Percentiles rank a stretch among this genome's conserved stretches.
Evolutionary conservation across 1,140 invertebrate species (phyloP).

Genomic region (Leucophenga varia): DNA sequence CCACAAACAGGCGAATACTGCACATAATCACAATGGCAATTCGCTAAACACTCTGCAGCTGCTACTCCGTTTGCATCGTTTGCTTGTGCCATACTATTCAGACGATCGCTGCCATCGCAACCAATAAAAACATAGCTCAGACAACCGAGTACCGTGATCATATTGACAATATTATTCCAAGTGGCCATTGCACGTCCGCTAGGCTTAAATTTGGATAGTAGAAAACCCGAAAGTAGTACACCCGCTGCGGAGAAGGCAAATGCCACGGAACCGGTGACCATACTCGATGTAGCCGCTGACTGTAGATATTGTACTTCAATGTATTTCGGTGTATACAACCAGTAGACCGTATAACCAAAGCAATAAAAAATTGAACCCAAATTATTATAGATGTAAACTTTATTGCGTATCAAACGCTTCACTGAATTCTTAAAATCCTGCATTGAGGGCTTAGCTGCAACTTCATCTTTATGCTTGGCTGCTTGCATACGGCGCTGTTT

Average conservation of each 20-base stretch:
- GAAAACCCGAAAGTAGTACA: conserved; percentile 66
- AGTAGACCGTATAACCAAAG: conserved; percentile 72
- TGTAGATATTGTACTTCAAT: conserved; percentile 74
- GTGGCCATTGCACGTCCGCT: conserved; percentile 66
- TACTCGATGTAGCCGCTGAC: conserved; percentile 66
- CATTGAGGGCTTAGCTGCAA: conserved; percentile 17
- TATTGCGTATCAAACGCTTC: conserved; percentile 59
- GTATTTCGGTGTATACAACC: conserved; percentile 76
- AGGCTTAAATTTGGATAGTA: conserved; percentile 71
- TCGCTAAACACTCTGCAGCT: no score
- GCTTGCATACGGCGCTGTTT: conserved; percentile 20
- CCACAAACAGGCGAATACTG: conserved; percentile 70
- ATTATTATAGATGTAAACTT: conserved; percentile 67
- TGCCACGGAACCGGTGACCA: conserved; percentile 70
- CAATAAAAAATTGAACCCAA: conserved; percentile 67
- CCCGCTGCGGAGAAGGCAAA: conserved; percentile 71
- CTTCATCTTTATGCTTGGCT: background rate
- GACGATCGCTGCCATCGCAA: conserved; percentile 62
- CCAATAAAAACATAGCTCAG: conserved; percentile 69
- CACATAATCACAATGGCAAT: conserved; percentile 68
- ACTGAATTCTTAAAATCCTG: conserved; percentile 28
- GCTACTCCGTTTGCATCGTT: no score
- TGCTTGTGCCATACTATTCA: no score
- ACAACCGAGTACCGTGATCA: conserved; percentile 65
- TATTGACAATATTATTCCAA: conserved; percentile 72